A percentile compares a stretch with the other conserved stretches of the same genome.
Conservation (phyloP, 2,888 invertebrate genomes). For the Cyaniris semiargus region DNA sequence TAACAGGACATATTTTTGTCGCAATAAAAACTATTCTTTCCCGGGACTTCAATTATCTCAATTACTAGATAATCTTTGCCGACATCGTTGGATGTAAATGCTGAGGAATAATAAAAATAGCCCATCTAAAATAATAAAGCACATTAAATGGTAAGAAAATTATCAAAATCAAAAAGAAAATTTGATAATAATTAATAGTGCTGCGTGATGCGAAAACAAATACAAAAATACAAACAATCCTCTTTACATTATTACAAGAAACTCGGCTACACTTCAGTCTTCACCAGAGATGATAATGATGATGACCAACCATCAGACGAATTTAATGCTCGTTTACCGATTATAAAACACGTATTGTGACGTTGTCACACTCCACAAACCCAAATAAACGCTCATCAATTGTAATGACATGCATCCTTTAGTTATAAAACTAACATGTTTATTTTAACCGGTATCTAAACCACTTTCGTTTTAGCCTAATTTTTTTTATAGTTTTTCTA, state of each 20-base stretch:
- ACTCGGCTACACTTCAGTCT: background rate
- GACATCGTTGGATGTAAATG: too few species aligned
- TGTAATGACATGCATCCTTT: background rate
- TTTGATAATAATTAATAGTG: background rate
- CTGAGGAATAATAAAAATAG: too few species aligned
- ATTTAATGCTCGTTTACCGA: background rate
- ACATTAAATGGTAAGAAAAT: too few species aligned
- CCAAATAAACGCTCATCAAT: background rate
- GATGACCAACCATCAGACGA: background rate
- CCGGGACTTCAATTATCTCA: too few species aligned
- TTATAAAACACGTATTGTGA: background rate
- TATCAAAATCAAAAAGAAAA: too few species aligned
- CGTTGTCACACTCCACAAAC: conserved; percentile 4
- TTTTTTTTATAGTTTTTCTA: background rate
- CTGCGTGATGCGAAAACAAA: background rate
- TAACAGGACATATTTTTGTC: too few species aligned
- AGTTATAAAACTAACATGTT: background rate
- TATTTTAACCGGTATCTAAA: background rate
- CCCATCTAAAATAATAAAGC: too few species aligned
- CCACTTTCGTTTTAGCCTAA: background rate
- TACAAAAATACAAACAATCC: background rate
- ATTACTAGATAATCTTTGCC: too few species aligned
- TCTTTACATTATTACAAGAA: background rate
- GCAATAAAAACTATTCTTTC: too few species aligned
- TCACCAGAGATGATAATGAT: background rate